Conservation (phyloP, 92 coral and sea anemone genomes). For the Isaurus tuberculatus region DNA sequence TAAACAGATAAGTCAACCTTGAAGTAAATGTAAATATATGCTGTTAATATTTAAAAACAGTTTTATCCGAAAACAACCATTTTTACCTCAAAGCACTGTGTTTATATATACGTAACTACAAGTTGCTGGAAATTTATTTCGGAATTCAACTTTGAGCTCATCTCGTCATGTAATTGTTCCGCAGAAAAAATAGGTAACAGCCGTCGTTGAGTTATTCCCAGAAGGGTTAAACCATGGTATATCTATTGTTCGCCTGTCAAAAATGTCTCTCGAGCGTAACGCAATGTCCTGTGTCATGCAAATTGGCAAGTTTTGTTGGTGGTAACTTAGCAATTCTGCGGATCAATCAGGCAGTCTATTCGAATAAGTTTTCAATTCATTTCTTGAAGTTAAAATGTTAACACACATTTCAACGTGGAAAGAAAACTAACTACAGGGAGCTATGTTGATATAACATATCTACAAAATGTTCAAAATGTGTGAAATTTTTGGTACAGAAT, state of each 20-base stretch:
- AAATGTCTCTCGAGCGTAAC: slow-evolving; percentile 1
- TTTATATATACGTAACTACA: too few species aligned
- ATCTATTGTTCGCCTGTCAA: slow-evolving; percentile 3
- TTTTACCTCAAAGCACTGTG: too few species aligned
- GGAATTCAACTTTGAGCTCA: not conserved
- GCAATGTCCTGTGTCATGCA: slow-evolving; percentile 21
- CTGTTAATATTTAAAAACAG: too few species aligned
- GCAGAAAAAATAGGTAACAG: not conserved
- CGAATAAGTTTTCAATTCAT: not conserved
- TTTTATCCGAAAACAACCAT: too few species aligned
- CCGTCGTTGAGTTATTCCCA: not conserved
- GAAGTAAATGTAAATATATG: too few species aligned
- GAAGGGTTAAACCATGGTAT: not conserved
- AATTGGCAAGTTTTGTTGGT: slow-evolving; percentile 25
- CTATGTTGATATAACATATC: not conserved
- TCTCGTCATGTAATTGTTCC: not conserved
- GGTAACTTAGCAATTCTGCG: slow-evolving; percentile 13
- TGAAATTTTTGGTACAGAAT: not conserved
- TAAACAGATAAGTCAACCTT: too few species aligned
- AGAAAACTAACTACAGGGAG: not conserved
- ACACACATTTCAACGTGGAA: not conserved
- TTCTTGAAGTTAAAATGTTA: not conserved
- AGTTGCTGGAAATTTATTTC: too few species aligned
- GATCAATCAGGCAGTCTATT: not conserved
- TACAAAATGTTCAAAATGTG: not conserved